Evolutionary conservation across 2,113 vertebrate genomes (phyloP), one percentile per base, ranked within the genome.

Genomic region (Elanoides forficatus): DNA sequence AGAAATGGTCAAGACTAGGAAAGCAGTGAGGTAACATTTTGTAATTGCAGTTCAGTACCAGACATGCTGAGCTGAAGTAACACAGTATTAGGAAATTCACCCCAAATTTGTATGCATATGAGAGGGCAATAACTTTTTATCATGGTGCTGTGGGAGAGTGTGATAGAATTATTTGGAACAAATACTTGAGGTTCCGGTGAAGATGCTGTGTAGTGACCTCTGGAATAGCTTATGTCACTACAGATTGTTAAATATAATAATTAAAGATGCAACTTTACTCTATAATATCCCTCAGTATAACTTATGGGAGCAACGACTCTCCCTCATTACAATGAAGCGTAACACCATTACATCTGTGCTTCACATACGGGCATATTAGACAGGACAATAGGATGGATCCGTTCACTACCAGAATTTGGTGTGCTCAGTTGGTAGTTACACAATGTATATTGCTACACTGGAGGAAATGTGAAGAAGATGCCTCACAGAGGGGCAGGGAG

Each of bases 361-460:
- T 89, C 29, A 43, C 27, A 11, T 62, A 67, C 34, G 40, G 45
- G 25, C 8, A 10, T 66, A 42, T 74, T 53, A 66, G 34, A 36
- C 22, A 78, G 17, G 47, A 22, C 14, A 36, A 19, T 2, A 78
- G 63, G 32, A 32, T 38, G 32, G 9, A 42, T 82, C 20, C 42
- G 27, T 68, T 93, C 36, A 19, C 11, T 47, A 14, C 9, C 32
- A 40, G n/a, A 66, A 2, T 66, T 76, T 81, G 30, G 34, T 88
- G 20, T 21, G 22, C 66, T 52, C 32, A 16, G 18, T 5, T 52
- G 32, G 9, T 42, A 22, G 18, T 34, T 80, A 80, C 38, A 56
- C 0, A 0, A 67, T 1, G 6, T n/a, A 8, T 32, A 8, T 78
- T 34, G 23, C 83, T 68, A 17, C 25, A 66, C 15, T 78, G 20